Conservation (phyloP, 2,888 invertebrate genomes). For the Macrosoma leucophasiata region DNA sequence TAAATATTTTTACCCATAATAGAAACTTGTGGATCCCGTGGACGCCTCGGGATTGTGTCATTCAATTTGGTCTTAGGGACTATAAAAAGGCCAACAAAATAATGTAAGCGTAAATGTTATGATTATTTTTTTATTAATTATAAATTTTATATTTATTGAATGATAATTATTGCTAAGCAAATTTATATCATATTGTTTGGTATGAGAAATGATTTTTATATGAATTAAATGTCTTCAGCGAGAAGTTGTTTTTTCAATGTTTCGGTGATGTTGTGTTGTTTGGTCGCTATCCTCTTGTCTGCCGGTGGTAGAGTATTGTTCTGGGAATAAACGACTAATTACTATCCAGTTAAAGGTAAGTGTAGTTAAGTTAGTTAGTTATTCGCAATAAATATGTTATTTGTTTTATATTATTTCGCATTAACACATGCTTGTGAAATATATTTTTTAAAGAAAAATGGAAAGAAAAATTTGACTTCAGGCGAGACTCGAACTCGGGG, state of each 20-base stretch:
- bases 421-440: no score
- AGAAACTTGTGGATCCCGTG: no score
- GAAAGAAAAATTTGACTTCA: no score
- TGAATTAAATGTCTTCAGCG: conserved; percentile 56
- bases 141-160: conserved; percentile 38
- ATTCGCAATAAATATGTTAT: no score
- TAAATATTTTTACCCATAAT: no score
- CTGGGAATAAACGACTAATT: no score
- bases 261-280: conserved; percentile 42
- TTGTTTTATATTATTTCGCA: no score
- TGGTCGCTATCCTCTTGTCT: conserved; percentile 47
- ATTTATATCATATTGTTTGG: conserved; percentile 32
- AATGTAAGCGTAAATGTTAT: conserved; percentile 23
- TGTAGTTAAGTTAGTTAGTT: conserved; percentile 6
- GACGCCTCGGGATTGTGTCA: no score
- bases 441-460: no score
- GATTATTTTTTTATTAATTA: conserved; percentile 42
- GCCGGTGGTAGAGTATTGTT: conserved; percentile 45
- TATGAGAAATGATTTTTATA: conserved; percentile 41
- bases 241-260: conserved; percentile 49
- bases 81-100: no score
- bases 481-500: no score
- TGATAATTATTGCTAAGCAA: conserved; percentile 39
- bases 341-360: conserved; percentile 5
- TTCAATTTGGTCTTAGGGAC: no score